Evolutionary conservation across 1,140 invertebrate species (phyloP), one percentile per base, ranked within the genome.

Genomic region (Scaptomyza hsui): DNA sequence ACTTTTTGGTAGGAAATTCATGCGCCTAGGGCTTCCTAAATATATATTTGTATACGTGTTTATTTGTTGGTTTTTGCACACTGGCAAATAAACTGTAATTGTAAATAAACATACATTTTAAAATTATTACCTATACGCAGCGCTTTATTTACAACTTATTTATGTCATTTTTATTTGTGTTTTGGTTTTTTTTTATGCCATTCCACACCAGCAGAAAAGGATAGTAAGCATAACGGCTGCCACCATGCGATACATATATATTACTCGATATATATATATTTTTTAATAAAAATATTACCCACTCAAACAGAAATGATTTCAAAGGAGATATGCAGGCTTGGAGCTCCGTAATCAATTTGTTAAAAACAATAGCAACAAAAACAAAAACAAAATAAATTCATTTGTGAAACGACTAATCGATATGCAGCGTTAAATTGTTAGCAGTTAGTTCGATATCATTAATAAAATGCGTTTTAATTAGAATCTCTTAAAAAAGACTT

Each of bases 51-150:
- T 53, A 48, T 48, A 13, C 42, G 18, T 45, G 42, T 55, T 24
- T 68, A 44, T 55, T 39, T 61, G 39, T 16, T 61, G 44, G 26
- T 29, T 63, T 18, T 59, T 60, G 53, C 47, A 15, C 13, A 19
- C 59, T 47, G 72, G 62, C 65, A 85, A 85, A 85, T 86, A 86
- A 85, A 85, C 78, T 86, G 76, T 86, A 85, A 85, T 85, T 85
- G 81, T 86, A 86, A 86, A 85, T 85, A 85, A 85, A 85, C 77
- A 85, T 77, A 77, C 77, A 86, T 80, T 86, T 80, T 74, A 80
- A 86, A 79, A 86, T 85, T 86, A 85, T 86, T 77, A 60, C 81
- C 80, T 68, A 71, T 71, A 68, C 65, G 45, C 29, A 57, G 41
- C 72, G 64, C 69, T 79, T 76, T 86, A 80, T 79, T 85, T 76